Conservation (phyloP, 2,797 vertebrate species). For the Fistularia commersonii region DNA sequence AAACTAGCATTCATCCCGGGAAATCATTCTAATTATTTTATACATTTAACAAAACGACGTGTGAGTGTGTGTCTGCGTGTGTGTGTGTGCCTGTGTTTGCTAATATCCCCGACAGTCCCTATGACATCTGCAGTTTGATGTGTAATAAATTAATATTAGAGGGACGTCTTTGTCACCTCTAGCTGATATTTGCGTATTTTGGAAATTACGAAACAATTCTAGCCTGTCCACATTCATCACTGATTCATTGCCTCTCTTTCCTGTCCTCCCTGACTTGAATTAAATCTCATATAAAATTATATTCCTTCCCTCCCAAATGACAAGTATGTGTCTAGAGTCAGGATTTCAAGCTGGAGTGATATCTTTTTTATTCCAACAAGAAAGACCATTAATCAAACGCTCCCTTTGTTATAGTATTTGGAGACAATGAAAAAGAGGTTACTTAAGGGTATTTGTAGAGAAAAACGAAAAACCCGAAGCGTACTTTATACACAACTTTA, state of each 20-base stretch:
- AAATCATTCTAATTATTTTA: too few relatives aligned
- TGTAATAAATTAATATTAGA: too few relatives aligned
- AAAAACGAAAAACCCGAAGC: not conserved
- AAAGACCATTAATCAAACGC: conserved; percentile 43
- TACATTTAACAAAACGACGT: too few relatives aligned
- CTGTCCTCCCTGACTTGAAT: conserved; percentile 3
- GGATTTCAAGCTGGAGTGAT: conserved; percentile 48
- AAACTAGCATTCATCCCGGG: too few relatives aligned
- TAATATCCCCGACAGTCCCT: too few relatives aligned
- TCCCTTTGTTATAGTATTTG: conserved; percentile 27
- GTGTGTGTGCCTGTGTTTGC: too few relatives aligned
- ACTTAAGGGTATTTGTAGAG: conserved; percentile 14
- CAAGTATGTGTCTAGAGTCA: conserved; percentile 21
- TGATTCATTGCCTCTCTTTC: conserved; percentile 7
- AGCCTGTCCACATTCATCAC: not conserved
- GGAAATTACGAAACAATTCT: not conserved
- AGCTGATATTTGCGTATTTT: not conserved
- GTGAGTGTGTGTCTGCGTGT: too few relatives aligned
- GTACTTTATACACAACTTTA: too few relatives aligned
- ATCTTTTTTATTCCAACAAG: conserved; percentile 46
- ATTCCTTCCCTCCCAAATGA: conserved; percentile 9
- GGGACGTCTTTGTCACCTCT: too few relatives aligned
- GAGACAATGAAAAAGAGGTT: conserved; percentile 21
- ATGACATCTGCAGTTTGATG: too few relatives aligned
- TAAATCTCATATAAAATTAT: not conserved